Evolutionary conservation across 1,140 invertebrate genomes (phyloP), one percentile per base, ranked within the genome.

Genomic region (Druon quercuslanigerum): DNA sequence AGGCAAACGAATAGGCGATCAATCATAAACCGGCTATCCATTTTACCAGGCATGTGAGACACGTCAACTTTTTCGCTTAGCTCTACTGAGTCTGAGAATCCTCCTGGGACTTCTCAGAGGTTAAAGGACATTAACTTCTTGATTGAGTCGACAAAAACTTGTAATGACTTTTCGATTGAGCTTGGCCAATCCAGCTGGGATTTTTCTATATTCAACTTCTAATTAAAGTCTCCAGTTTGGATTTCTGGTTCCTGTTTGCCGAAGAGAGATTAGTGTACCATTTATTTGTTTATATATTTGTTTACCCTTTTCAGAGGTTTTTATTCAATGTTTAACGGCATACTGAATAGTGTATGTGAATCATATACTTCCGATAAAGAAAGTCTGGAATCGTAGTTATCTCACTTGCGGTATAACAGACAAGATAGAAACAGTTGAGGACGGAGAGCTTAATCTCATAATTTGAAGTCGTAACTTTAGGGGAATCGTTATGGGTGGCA

Each of bases 61-160:
- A 83, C 86, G 86, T 89, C 88, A 84, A 87, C 78, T 88, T 90
- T 86, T 89, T 90, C 52, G 79, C 83, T 75, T 73, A 80, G 73
- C 82, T 81, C 79, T 79, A 73, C 80, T 77, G 83, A 81, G 82
- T 79, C 80, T 75, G 75, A 54, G 75, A 83, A 86, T 84, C 84
- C 88, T 86, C 83, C 74, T 75, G 89, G 87, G 87, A 87, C 85
- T 82, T 83, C 81, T 80, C 75, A 74, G 79, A 87, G 87, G 89
- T 90, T 88, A 87, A 87, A 89, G 87, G 89, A 90, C 89, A 89
- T 90, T 89, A 90, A 90, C 85, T 90, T 90, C 87, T 85, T 87
- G 89, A 91, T 91, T 89, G 86, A 86, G 86, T 89, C 80, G 81
- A 81, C 84, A 90, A 90, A 91, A 90, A 90, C 86, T 90, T 90